Evolutionary conservation across 2,113 vertebrate genomes (phyloP).

Genomic region (Ceuthmochares aereus): DNA sequence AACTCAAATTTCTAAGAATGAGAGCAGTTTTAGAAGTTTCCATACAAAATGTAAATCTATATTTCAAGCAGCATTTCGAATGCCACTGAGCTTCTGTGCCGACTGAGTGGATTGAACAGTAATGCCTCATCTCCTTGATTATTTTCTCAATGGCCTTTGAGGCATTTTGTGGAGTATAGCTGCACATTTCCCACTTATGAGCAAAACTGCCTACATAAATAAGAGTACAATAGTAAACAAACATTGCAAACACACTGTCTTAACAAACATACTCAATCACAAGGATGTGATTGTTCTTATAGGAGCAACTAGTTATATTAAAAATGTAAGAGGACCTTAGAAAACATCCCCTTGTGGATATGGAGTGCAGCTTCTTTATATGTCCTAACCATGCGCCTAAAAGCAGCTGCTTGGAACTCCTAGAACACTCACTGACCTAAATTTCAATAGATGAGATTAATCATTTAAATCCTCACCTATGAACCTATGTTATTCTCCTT

Average conservation of each 20-base stretch:
- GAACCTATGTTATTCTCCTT: background rate
- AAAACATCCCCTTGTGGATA: background rate
- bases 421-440: background rate
- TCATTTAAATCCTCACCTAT: background rate
- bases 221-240: background rate
- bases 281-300: background rate
- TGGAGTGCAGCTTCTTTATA: background rate
- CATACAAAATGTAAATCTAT: background rate
- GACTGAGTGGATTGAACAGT: background rate
- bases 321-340: background rate
- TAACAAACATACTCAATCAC: background rate
- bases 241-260: background rate
- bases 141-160: background rate
- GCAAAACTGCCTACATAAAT: background rate
- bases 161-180: background rate
- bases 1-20: background rate
- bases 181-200: background rate
- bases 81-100: background rate
- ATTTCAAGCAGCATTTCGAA: conserved; percentile 13
- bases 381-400: rapidly evolving
- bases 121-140: background rate
- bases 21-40: background rate
- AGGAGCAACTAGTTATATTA: background rate
- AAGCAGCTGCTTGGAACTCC: background rate
- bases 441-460: background rate